Percentiles rank a stretch among this genome's conserved stretches.
These are phyloP conservation scores for Pangasianodon gigas DNA, from an alignment of 2,113 vertebrate genomes.

Conservation along the genomic window DNA sequence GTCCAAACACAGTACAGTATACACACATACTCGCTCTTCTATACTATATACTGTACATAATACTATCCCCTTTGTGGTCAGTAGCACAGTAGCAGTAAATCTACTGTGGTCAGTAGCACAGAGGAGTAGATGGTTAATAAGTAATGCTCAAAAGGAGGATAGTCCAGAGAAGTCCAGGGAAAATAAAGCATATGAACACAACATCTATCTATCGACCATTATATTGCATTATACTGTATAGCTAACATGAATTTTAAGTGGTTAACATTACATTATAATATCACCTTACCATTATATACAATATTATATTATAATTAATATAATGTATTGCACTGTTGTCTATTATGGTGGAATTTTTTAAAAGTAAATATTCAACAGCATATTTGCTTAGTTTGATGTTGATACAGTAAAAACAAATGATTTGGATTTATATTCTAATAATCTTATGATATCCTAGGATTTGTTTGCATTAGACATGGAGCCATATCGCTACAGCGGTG, in stretches of 20 bases:
- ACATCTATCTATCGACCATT: not conserved
- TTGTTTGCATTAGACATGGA: constrained; percentile 96
- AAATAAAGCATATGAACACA: not conserved
- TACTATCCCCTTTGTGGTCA: not conserved
- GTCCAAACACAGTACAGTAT: constrained; percentile 25
- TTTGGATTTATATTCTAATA: not conserved
- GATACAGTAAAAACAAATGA: not conserved
- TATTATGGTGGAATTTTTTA: not conserved
- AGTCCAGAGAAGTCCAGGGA: not conserved
- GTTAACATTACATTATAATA: not conserved
- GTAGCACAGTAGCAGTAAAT: not conserved
- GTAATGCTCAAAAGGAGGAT: not conserved
- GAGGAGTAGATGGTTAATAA: not conserved
- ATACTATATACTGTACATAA: not conserved
- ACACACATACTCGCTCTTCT: not conserved
- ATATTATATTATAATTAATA: not conserved
- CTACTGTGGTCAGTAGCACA: not conserved
- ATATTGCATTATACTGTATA: not conserved
- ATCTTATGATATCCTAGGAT: constrained; percentile 74
- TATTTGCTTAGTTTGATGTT: not conserved
- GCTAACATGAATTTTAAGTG: not conserved
- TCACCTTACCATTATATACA: not conserved
- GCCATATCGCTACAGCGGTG: constrained; percentile 94
- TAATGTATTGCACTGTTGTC: not conserved
- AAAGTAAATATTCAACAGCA: not conserved